Percentiles rank a stretch among this genome's conserved stretches.
These are phyloP conservation scores for Brachypterus glaber DNA, from an alignment of 2,888 invertebrate species.

Conservation along the genomic window DNA sequence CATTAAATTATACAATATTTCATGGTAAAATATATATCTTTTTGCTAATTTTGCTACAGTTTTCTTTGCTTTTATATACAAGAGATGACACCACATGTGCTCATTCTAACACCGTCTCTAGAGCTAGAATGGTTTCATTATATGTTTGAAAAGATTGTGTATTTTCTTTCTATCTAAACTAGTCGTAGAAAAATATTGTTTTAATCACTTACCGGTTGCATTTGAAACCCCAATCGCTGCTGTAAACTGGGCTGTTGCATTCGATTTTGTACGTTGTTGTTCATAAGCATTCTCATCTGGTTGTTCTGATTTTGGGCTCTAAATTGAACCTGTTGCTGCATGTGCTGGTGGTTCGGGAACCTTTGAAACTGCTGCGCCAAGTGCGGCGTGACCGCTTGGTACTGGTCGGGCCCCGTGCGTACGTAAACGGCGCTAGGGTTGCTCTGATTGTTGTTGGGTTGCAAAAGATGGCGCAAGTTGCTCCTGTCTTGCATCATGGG, in stretches of 20 bases:
- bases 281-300: conserved; percentile 26
- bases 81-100: too few species aligned
- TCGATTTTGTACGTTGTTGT: conserved; percentile 23
- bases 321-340: conserved; percentile 19
- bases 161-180: too few species aligned
- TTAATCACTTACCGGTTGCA: too few species aligned
- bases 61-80: too few species aligned
- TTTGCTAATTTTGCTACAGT: too few species aligned
- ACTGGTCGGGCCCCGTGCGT: conserved; percentile 39
- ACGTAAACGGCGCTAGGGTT: conserved; percentile 35
- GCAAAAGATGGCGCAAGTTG: conserved; percentile 39
- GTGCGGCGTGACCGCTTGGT: conserved; percentile 39
- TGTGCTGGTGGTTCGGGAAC: conserved; percentile 21
- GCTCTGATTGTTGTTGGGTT: conserved; percentile 26
- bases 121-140: too few species aligned
- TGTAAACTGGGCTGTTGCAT: conserved; percentile 34
- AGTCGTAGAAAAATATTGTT: too few species aligned
- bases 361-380: conserved; percentile 37
- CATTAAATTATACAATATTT: too few species aligned
- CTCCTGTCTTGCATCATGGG: conserved; percentile 38
- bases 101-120: too few species aligned
- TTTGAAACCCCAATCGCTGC: conserved; percentile 20
- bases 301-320: too few species aligned
- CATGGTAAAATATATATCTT: too few species aligned
- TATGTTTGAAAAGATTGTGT: too few species aligned